phyloP scores from a whole-genome alignment of 2,888 invertebrate species.

The Digitonthophagus gazella region DNA sequence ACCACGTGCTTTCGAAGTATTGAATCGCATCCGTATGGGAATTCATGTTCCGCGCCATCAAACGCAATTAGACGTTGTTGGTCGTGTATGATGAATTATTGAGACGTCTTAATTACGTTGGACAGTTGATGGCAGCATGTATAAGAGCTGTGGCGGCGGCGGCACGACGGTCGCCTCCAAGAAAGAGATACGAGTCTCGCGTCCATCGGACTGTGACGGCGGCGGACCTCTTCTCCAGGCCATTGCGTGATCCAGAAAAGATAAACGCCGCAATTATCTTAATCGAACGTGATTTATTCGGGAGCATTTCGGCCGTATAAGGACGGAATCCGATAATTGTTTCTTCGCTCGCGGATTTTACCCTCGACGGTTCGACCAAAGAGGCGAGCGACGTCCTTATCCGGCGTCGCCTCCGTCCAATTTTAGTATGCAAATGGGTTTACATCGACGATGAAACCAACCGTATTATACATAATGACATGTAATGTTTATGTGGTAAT shows the following conservation, averaged over 20 bases:
- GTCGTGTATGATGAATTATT: slow-evolving; percentile 4
- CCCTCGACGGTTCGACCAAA: too few relatives aligned
- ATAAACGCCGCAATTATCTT: slow-evolving; percentile 26
- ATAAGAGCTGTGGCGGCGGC: background rate
- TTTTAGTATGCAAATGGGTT: background rate
- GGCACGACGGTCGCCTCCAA: background rate
- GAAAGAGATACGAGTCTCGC: background rate
- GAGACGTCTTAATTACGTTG: slow-evolving; percentile 9
- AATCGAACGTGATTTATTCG: slow-evolving; percentile 27
- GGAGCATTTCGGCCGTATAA: background rate
- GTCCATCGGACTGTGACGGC: background rate
- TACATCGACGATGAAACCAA: background rate
- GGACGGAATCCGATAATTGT: background rate
- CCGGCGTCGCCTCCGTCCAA: background rate
- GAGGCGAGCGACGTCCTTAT: background rate
- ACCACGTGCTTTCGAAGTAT: too few relatives aligned
- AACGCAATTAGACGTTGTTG: background rate
- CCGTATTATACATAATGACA: background rate
- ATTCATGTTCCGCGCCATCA: slow-evolving; percentile 5
- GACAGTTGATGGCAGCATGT: background rate
- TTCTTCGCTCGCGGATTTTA: background rate
- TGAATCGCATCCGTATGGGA: too few relatives aligned
- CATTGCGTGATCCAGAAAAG: slow-evolving; percentile 12
- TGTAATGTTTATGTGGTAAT: background rate
- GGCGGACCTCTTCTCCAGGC: background rate